Percentiles rank a stretch among this genome's conserved stretches.
These are phyloP conservation scores for Pipistrellus pygmaeus DNA, from an alignment of 2,797 vertebrate genomes.

Conservation along the genomic window DNA sequence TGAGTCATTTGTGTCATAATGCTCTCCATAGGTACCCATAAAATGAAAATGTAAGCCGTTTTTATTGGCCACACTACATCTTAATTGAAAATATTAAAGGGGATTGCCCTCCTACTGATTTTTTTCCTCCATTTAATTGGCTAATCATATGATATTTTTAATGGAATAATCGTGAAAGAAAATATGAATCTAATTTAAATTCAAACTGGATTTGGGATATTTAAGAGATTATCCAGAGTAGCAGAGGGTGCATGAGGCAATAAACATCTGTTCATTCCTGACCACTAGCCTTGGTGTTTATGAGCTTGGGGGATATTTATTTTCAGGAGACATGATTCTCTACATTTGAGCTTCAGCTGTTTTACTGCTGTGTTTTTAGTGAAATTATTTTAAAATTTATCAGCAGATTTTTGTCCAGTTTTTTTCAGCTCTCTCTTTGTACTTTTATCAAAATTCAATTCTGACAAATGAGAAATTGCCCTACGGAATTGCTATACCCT, in stretches of 20 bases:
- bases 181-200: conserved; percentile 89
- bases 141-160: conserved; percentile 87
- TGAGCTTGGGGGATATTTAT: conserved; percentile 85
- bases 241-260: conserved; percentile 85
- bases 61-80: conserved; percentile 90
- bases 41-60: conserved; percentile 90
- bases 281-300: conserved; percentile 87
- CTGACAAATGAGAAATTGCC: conserved; percentile 69
- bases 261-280: conserved; percentile 88
- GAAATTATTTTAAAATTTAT: conserved; percentile 75
- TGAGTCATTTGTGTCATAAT: conserved; percentile 90
- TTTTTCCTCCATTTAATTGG: conserved; percentile 86
- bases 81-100: conserved; percentile 91
- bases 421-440: neutral
- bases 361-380: conserved; percentile 73
- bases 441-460: conserved; percentile 64
- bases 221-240: conserved; percentile 88
- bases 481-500: conserved; percentile 38
- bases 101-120: conserved; percentile 86
- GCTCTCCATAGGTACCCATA: conserved; percentile 90
- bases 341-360: conserved; percentile 76
- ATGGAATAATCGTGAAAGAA: conserved; percentile 88
- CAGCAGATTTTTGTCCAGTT: conserved; percentile 61
- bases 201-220: conserved; percentile 87
- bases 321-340: conserved; percentile 85